These are phyloP conservation scores for Theonella swinhoei DNA, from an alignment of 37 sponge, comb jelly and placozoan genomes.

Conservation along the genomic window DNA sequence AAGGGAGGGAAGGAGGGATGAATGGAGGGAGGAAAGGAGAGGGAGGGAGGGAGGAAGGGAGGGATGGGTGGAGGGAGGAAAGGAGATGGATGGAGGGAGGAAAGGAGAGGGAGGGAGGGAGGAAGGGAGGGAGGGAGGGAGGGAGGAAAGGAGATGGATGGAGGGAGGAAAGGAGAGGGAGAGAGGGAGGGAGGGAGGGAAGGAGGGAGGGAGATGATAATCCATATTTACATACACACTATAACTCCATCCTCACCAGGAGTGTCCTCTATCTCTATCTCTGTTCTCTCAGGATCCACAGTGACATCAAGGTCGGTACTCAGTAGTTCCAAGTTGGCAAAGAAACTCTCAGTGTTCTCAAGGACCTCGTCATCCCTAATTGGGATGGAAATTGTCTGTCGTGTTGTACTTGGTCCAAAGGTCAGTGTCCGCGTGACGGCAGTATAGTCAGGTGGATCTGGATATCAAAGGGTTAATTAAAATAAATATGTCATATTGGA, in stretches of 20 bases:
- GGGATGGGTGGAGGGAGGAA: no score
- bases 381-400: not conserved
- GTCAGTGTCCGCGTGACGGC: not conserved
- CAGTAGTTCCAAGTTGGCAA: not conserved
- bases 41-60: not conserved
- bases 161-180: no score
- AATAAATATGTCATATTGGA: no score
- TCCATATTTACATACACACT: no score
- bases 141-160: no score
- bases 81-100: no score
- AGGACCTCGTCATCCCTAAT: slow-evolving; percentile 7
- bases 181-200: no score
- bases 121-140: not conserved
- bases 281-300: not conserved
- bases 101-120: not conserved
- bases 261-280: slow-evolving; percentile 5
- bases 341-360: not conserved
- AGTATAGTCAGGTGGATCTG: not conserved
- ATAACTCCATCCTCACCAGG: no score
- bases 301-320: not conserved
- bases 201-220: no score
- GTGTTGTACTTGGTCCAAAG: not conserved
- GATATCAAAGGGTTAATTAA: no score
- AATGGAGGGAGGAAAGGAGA: not conserved
- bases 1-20: not conserved